Evolutionary conservation across 2,888 invertebrate species (phyloP).

Genomic region (Julus scanicus): DNA sequence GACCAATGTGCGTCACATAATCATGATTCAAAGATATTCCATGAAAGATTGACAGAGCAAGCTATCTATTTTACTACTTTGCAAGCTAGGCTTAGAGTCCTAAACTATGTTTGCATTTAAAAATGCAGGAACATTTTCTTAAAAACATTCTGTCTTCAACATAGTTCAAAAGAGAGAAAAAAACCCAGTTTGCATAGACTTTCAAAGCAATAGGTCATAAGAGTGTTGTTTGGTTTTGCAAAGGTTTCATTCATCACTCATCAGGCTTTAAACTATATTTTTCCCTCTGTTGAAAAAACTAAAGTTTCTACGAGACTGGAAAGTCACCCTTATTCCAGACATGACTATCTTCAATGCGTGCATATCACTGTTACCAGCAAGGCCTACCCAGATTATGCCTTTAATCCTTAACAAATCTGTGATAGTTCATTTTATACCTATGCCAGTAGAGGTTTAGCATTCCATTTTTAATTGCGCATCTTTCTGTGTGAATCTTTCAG

Average conservation of each 20-base stretch:
- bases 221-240: neutral
- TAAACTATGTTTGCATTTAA: neutral
- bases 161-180: neutral
- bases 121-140: neutral
- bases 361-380: conserved; percentile 9
- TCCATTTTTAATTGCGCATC: too few relatives aligned
- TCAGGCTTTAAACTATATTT: neutral
- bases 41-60: too few relatives aligned
- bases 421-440: neutral
- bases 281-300: neutral
- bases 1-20: too few relatives aligned
- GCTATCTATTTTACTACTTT: neutral
- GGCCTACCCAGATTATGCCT: neutral
- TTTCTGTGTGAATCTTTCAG: too few relatives aligned
- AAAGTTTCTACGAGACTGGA: neutral
- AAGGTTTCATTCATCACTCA: conserved; percentile 1
- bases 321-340: neutral
- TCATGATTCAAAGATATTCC: too few relatives aligned
- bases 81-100: neutral
- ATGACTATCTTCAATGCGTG: neutral
- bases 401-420: conserved; percentile 13
- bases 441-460: neutral
- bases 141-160: neutral
- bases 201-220: neutral
- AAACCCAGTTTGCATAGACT: neutral